A percentile compares a stretch with the other conserved stretches of the same genome.
These are phyloP conservation scores for Phenganax subtilis DNA, from an alignment of 92 coral and sea anemone species.

Conservation along the genomic window DNA sequence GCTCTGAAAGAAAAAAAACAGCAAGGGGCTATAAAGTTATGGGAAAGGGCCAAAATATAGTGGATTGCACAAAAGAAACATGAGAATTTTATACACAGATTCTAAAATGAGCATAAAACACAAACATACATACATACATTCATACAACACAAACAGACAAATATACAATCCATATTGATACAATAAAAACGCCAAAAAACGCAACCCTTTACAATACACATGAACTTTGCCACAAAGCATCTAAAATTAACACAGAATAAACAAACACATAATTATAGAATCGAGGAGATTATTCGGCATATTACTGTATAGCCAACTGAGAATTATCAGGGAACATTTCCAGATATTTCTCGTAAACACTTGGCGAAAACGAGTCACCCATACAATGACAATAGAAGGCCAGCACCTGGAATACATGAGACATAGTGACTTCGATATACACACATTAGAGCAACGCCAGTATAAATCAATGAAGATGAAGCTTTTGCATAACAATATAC, in stretches of 20 bases:
- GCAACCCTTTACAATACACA: too few relatives aligned
- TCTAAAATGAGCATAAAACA: too few relatives aligned
- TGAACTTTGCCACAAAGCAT: too few relatives aligned
- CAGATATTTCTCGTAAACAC: constrained; percentile 55
- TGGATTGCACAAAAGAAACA: too few relatives aligned
- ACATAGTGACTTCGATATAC: background rate
- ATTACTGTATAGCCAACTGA: constrained; percentile 71
- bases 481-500: too few relatives aligned
- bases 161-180: too few relatives aligned
- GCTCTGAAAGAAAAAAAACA: constrained; percentile 1
- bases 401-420: constrained; percentile 55
- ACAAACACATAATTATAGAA: constrained; percentile 3
- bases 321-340: constrained; percentile 67
- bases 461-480: too few relatives aligned
- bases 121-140: too few relatives aligned
- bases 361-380: constrained; percentile 67
- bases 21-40: background rate
- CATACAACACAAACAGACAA: too few relatives aligned
- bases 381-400: constrained; percentile 64
- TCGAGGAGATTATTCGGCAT: background rate
- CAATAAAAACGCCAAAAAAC: too few relatives aligned
- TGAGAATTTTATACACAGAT: too few relatives aligned
- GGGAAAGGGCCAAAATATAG: background rate
- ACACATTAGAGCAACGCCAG: too few relatives aligned
- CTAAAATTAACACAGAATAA: background rate